Conservation (phyloP, 2,797 vertebrate species). For the Manis crassicaudata region DNA sequence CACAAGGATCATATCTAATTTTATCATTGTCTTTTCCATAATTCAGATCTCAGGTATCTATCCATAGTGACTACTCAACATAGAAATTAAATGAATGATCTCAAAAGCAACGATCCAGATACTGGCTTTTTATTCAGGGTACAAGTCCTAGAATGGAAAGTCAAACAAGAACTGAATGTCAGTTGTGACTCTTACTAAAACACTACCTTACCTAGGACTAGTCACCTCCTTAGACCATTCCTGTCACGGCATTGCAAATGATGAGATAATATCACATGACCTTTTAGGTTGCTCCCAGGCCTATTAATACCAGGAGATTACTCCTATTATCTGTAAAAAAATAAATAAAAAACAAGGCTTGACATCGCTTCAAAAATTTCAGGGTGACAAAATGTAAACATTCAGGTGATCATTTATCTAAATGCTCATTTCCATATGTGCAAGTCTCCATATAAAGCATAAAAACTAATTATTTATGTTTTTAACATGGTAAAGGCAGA, state of each 20-base stretch:
- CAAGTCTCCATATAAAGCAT: not conserved
- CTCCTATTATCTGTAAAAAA: not conserved
- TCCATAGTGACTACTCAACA: not conserved
- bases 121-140: not conserved
- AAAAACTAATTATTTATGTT: slow-evolving; percentile 23
- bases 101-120: not conserved
- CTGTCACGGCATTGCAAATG: not conserved
- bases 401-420: slow-evolving; percentile 49
- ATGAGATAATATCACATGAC: not conserved
- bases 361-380: not conserved
- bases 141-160: not conserved
- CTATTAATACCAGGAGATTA: too few species aligned
- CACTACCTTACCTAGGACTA: not conserved
- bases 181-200: not conserved
- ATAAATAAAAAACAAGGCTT: not conserved
- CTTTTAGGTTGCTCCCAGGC: not conserved
- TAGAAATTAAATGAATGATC: not conserved
- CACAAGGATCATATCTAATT: not conserved
- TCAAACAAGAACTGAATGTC: not conserved
- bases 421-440: slow-evolving; percentile 38
- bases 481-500: not conserved
- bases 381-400: not conserved
- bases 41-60: not conserved
- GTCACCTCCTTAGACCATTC: not conserved
- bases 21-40: not conserved